These are phyloP conservation scores for Andricus curvator DNA, from an alignment of 2,888 invertebrate species.

Conservation along the genomic window DNA sequence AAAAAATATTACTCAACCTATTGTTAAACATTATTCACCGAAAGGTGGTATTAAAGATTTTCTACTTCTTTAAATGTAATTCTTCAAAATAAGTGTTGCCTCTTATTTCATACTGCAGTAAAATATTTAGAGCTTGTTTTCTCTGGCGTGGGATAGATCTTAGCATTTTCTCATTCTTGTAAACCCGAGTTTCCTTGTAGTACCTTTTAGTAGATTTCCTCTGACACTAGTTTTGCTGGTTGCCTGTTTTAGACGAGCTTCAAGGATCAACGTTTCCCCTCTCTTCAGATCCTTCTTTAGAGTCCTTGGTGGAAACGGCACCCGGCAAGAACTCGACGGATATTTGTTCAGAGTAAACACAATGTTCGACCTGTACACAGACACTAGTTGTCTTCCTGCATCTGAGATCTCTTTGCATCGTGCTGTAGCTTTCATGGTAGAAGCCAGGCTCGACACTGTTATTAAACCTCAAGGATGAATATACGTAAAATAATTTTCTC, in stretches of 20 bases:
- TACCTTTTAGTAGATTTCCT: constrained; percentile 30
- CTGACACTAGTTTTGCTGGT: constrained; percentile 38
- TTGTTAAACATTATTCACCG: too few species aligned
- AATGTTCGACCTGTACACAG: constrained; percentile 11
- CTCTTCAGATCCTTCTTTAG: not conserved
- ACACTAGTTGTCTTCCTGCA: constrained; percentile 15
- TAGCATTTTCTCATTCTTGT: not conserved
- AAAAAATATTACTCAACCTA: too few species aligned
- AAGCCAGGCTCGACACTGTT: constrained; percentile 21
- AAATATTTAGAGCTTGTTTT: constrained; percentile 2
- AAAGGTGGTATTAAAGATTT: not conserved
- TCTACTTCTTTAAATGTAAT: not conserved
- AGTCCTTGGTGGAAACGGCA: constrained; percentile 1
- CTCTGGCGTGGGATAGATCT: not conserved
- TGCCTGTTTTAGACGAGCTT: constrained; percentile 23
- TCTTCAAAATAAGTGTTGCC: not conserved
- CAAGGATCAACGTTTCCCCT: constrained; percentile 33
- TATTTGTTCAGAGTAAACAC: constrained; percentile 36
- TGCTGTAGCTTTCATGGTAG: constrained; percentile 20
- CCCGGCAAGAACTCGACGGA: constrained; percentile 15
- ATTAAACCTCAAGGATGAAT: constrained; percentile 16
- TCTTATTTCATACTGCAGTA: not conserved
- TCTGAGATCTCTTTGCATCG: constrained; percentile 22
- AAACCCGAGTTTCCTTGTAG: constrained; percentile 7
- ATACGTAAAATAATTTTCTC: constrained; percentile 24